Evolutionary conservation across 1,140 invertebrate genomes (phyloP).

Genomic region (Drosophila tsacasi): DNA sequence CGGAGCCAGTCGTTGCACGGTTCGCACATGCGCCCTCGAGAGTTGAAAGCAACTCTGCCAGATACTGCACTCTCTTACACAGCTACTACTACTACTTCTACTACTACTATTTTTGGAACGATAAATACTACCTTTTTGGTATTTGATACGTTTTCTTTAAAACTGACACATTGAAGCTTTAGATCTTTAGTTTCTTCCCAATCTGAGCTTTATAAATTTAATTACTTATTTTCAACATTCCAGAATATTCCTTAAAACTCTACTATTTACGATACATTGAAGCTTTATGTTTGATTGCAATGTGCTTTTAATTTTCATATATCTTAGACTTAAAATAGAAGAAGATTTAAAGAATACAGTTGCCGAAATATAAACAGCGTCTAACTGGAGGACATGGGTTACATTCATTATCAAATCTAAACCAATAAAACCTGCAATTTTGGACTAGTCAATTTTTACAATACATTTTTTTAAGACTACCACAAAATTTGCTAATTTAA

Average conservation of each 20-base stretch:
- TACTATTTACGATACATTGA: neutral
- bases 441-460: constrained; percentile 1
- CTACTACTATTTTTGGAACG: neutral
- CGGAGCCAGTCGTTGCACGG: constrained; percentile 25
- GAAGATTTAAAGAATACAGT: constrained; percentile 7
- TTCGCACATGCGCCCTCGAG: constrained; percentile 50
- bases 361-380: neutral
- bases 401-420: constrained; percentile 18
- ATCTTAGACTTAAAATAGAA: neutral
- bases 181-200: neutral
- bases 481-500: constrained; percentile 1
- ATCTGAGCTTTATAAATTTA: neutral
- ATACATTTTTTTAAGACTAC: neutral
- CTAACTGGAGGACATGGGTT: constrained; percentile 25
- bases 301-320: neutral
- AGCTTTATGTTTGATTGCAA: neutral
- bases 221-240: no score
- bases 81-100: constrained; percentile 5
- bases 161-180: no score
- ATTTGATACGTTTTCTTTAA: neutral
- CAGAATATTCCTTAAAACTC: neutral
- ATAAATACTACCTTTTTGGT: neutral
- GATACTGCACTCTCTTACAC: neutral
- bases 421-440: neutral
- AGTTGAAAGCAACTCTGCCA: constrained; percentile 34